phyloP scores from a whole-genome alignment of 2,797 vertebrate genomes.

The Acanthornis magna region DNA sequence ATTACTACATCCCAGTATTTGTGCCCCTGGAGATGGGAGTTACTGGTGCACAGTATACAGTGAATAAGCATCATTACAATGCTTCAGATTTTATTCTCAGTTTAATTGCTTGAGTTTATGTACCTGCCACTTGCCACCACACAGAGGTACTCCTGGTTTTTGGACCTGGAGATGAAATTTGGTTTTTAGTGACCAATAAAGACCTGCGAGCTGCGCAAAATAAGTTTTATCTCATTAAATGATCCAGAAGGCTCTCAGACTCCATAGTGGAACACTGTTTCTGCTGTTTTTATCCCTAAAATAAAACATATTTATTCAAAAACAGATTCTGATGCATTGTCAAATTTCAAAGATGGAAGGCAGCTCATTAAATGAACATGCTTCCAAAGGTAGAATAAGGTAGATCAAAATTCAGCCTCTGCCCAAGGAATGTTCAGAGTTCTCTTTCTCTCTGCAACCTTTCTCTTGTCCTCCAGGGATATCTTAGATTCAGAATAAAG shows the following conservation, averaged over 20 bases:
- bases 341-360: slow-evolving; percentile 7
- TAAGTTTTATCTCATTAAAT: not conserved
- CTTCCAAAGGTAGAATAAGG: slow-evolving; percentile 28
- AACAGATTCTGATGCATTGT: not conserved
- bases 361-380: slow-evolving; percentile 9
- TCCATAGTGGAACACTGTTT: not conserved
- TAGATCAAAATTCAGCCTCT: slow-evolving; percentile 24
- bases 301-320: not conserved
- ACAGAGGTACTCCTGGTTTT: not conserved
- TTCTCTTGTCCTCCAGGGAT: slow-evolving; percentile 11
- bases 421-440: not conserved
- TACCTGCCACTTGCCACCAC: not conserved
- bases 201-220: not conserved
- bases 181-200: not conserved
- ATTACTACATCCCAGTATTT: not conserved
- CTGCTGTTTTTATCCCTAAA: not conserved
- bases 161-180: not conserved
- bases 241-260: not conserved
- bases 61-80: not conserved
- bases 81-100: not conserved
- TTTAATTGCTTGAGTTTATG: not conserved
- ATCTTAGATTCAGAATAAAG: slow-evolving; percentile 43
- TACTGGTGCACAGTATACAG: not conserved
- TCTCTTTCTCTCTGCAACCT: slow-evolving; percentile 10
- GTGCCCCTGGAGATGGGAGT: not conserved